Base-by-base conservation (phyloP, 2,113 vertebrate species). In the Thamnophis sirtalis region DNA sequence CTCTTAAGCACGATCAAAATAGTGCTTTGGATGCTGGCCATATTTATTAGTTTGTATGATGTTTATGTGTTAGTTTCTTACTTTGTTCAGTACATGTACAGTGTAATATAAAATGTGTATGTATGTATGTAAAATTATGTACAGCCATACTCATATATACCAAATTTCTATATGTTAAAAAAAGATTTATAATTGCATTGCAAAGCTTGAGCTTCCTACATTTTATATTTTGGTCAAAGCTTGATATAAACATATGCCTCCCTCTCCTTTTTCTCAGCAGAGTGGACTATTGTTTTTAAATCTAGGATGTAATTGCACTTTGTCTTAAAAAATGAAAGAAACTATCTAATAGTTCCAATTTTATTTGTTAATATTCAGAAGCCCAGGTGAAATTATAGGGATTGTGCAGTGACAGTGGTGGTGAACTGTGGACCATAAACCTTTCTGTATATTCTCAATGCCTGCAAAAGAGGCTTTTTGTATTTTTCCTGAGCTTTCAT, bases 71-170 rank as follows among this genome's bases (percentile, higher is more conserved):
- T 92, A 89, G 55, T 89, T 86, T 86, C 10, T 60, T 89, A 85
- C n/a, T 89, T 85, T 53, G 22, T 89, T 80, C n/a, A 86, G n/a
- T 89, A 63, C 53, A 54, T 92, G 91, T 92, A 92, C 80, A 92
- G 91, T 92, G 91, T 92, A 92, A 89, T 92, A 92, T 89, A 92
- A 89, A 58, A 95, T 95, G 92, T 96, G 95, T 97, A 96, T 94
- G 94, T 96, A 96, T 97, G 96, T 97, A 96, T 92, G 94, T 96
- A 96, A 97, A 96, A 92, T 96, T 96, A 97, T 97, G 97, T 97
- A 97, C 96, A 98, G 95, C 94, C 92, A 91, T 1, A 92, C 93
- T 90, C 93, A 89, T 60, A 48, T 93, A 88, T 95, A 94, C 88
- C 54, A 92, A 85, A 50, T 4, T 87, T 93, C 90, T 90, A 0